Conservation (phyloP, 1,140 invertebrate species). For the Meloidogyne chitwoodi region DNA sequence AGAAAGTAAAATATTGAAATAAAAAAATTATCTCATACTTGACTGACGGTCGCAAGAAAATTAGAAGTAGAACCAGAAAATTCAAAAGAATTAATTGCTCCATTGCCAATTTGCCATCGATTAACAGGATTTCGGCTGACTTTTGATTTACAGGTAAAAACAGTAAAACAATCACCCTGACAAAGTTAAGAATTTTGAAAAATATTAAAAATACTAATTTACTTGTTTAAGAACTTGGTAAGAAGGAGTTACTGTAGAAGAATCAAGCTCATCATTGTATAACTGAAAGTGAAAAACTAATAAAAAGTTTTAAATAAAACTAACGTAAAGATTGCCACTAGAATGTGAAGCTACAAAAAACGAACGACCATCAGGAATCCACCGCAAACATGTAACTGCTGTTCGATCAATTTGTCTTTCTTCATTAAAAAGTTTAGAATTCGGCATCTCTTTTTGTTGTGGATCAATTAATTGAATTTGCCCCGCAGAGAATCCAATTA, state of each 20-base stretch:
- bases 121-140: slow-evolving; percentile 92
- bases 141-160: slow-evolving; percentile 93
- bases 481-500: slow-evolving; percentile 94
- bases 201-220: neutral
- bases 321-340: slow-evolving; percentile 90
- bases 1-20: neutral
- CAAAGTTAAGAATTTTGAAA: neutral
- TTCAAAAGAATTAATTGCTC: slow-evolving; percentile 84
- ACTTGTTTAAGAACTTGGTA: slow-evolving; percentile 82
- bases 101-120: slow-evolving; percentile 74
- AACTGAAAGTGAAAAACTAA: neutral
- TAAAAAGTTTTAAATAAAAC: neutral
- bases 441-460: slow-evolving; percentile 79
- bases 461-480: slow-evolving; percentile 94
- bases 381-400: slow-evolving; percentile 89
- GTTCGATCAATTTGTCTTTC: slow-evolving; percentile 97
- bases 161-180: slow-evolving; percentile 81
- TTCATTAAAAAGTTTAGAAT: slow-evolving; percentile 88
- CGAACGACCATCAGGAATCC: slow-evolving; percentile 87
- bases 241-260: slow-evolving; percentile 72
- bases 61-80: slow-evolving; percentile 83
- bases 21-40: too few species aligned
- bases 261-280: slow-evolving; percentile 89
- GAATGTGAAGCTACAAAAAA: slow-evolving; percentile 88
- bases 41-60: slow-evolving; percentile 77